These are phyloP conservation scores for Anastatus disparis DNA, from an alignment of 1,140 invertebrate species.

Conservation along the genomic window DNA sequence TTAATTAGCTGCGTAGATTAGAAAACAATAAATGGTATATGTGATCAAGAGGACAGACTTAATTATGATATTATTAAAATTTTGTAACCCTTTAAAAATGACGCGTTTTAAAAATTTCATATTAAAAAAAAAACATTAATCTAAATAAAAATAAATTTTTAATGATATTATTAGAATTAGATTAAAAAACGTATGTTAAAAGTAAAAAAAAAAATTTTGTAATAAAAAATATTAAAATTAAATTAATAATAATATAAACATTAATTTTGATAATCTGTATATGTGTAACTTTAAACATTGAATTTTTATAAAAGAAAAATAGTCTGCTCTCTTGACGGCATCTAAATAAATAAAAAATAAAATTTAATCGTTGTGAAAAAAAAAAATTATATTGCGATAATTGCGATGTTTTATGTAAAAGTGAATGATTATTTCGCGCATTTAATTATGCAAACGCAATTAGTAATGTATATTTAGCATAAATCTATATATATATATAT, in stretches of 20 bases:
- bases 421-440: slow-evolving; percentile 2
- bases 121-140: not conserved
- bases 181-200: not conserved
- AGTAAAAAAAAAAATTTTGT: too few species aligned
- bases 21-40: not conserved
- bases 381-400: not conserved
- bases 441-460: not conserved
- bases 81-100: too few species aligned
- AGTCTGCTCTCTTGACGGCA: slow-evolving; percentile 17
- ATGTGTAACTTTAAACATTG: too few species aligned
- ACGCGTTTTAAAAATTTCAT: too few species aligned
- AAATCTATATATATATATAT: too few species aligned
- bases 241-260: too few species aligned
- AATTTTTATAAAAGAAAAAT: too few species aligned
- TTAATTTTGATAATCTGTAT: too few species aligned
- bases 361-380: not conserved
- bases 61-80: too few species aligned
- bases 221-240: too few species aligned
- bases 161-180: not conserved
- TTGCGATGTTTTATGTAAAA: not conserved
- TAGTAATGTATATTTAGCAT: not conserved
- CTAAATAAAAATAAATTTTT: not conserved
- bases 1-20: slow-evolving; percentile 19
- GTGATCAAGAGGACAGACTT: slow-evolving; percentile 16
- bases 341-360: not conserved